phyloP scores from a whole-genome alignment of 2,797 vertebrate genomes.

The Trachurus trachurus region DNA sequence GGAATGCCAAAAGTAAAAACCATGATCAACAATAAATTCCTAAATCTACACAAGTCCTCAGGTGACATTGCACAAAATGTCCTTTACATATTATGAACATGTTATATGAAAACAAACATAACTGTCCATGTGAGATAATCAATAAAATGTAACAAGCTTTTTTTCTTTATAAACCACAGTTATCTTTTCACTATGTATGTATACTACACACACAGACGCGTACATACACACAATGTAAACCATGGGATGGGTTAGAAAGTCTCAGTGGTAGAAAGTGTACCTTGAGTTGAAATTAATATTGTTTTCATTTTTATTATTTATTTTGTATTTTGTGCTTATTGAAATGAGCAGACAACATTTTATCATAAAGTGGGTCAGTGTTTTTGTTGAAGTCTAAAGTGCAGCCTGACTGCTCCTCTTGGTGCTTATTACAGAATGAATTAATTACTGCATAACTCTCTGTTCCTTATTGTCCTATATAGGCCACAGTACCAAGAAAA shows the following conservation, averaged over 20 bases:
- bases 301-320: too few species aligned
- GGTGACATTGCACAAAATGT: constrained; percentile 1
- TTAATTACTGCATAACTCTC: background rate
- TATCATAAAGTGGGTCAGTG: background rate
- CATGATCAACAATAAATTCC: constrained; percentile 1
- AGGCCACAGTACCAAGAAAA: constrained; percentile 16
- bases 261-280: background rate
- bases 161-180: background rate
- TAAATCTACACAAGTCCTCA: background rate
- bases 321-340: background rate
- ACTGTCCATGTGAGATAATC: background rate
- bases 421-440: background rate
- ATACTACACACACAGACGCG: background rate
- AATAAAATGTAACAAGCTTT: background rate
- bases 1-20: background rate
- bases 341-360: constrained; percentile 6
- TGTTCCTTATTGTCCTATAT: background rate
- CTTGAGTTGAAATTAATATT: background rate
- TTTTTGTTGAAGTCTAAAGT: background rate
- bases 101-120: constrained; percentile 1
- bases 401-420: background rate
- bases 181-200: background rate
- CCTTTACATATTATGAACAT: constrained; percentile 10
- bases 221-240: background rate
- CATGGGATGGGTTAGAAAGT: background rate